Conservation (phyloP, 2,113 vertebrate genomes). For the Panurus biarmicus region DNA sequence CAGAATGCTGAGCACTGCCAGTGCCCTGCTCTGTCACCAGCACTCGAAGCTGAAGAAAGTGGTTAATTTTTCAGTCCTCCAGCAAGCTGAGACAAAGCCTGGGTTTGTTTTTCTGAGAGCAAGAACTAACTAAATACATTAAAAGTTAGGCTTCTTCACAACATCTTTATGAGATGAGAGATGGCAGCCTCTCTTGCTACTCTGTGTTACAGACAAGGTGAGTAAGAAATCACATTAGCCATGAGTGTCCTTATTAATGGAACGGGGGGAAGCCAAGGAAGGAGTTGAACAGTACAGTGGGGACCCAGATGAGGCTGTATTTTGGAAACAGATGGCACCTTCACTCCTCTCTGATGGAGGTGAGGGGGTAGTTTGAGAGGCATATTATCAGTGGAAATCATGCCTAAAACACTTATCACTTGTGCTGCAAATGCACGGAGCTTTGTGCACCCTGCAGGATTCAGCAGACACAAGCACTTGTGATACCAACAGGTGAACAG, state of each 20-base stretch:
- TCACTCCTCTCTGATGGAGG: background rate
- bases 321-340: background rate
- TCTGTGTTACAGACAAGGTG: background rate
- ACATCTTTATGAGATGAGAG: background rate
- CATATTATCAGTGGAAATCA: background rate
- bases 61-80: background rate
- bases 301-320: background rate
- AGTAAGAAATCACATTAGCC: background rate
- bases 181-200: background rate
- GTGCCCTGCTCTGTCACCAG: fast-evolving
- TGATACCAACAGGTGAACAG: background rate
- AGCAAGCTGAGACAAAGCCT: background rate
- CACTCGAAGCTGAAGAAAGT: background rate
- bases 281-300: background rate
- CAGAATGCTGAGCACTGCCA: background rate
- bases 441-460: background rate
- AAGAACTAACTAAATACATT: background rate
- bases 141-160: background rate
- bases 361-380: background rate
- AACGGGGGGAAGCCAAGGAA: background rate
- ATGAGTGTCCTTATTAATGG: background rate
- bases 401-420: background rate
- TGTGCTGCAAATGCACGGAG: background rate
- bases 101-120: background rate
- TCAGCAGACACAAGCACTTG: background rate